Conservation (phyloP, 1,140 invertebrate species). For the Camponotus floridanus region DNA sequence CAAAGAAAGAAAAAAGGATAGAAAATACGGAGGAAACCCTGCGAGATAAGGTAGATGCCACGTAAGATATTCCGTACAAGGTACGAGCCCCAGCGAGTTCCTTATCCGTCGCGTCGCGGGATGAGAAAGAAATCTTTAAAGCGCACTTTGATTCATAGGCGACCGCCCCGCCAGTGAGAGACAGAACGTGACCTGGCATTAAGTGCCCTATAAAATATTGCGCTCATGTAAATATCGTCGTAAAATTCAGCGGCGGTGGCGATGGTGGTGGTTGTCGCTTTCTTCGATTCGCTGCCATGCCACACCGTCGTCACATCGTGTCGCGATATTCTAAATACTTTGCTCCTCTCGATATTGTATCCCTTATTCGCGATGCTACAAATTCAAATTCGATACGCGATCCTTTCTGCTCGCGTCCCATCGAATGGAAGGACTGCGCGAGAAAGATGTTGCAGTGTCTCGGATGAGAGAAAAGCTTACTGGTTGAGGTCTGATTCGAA, state of each 20-base stretch:
- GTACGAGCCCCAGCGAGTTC: slow-evolving; percentile 63
- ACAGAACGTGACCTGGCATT: slow-evolving; percentile 84
- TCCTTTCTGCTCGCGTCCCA: slow-evolving; percentile 3
- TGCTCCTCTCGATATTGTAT: not conserved
- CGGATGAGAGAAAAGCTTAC: slow-evolving; percentile 11
- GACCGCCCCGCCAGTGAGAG: slow-evolving; percentile 68
- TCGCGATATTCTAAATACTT: slow-evolving; percentile 45
- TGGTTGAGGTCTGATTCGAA: not conserved
- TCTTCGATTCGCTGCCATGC: slow-evolving; percentile 8
- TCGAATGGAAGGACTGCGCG: not conserved
- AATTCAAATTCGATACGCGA: slow-evolving; percentile 48
- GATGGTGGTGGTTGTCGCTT: slow-evolving; percentile 34
- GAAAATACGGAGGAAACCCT: not conserved
- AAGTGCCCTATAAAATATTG: slow-evolving; percentile 84
- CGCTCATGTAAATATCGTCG: slow-evolving; percentile 83
- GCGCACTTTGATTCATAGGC: slow-evolving; percentile 83
- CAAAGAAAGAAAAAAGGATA: no score
- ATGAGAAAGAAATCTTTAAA: slow-evolving; percentile 82
- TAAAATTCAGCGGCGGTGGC: slow-evolving; percentile 78
- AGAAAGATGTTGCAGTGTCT: not conserved
- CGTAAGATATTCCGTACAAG: slow-evolving; percentile 72
- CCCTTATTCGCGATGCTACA: not conserved
- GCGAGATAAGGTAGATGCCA: slow-evolving; percentile 66
- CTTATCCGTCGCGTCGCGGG: slow-evolving; percentile 68
- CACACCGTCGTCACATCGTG: slow-evolving; percentile 11